A percentile compares a stretch with the other conserved stretches of the same genome.
Conservation (phyloP, 2,888 invertebrate genomes). For the Trichogramma evanescens region DNA sequence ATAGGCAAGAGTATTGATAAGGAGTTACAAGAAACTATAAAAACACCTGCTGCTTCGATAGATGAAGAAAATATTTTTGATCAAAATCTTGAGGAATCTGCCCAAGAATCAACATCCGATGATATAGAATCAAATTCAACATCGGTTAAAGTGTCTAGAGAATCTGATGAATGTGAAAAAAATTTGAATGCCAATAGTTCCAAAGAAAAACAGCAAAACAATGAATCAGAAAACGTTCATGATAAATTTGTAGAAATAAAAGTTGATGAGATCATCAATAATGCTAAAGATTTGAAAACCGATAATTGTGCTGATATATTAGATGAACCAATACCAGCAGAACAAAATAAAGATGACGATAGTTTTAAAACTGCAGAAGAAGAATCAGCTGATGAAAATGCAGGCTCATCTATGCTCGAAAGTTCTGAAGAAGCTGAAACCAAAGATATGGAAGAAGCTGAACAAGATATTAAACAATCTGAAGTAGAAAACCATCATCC, state of each 20-base stretch:
- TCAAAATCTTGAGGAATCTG: background rate
- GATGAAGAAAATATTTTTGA: background rate
- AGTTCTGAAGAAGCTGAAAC: conserved; percentile 2
- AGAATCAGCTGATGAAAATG: background rate
- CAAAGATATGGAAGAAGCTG: background rate
- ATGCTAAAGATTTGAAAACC: background rate
- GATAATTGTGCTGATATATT: background rate
- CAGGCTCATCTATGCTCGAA: background rate
- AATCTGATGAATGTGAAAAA: too few relatives aligned
- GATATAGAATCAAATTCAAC: too few relatives aligned
- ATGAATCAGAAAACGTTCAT: background rate
- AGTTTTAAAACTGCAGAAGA: background rate
- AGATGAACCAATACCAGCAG: background rate
- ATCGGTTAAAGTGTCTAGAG: too few relatives aligned
- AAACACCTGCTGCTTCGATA: background rate
- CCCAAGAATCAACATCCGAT: too few relatives aligned
- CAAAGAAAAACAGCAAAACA: background rate
- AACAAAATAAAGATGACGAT: background rate
- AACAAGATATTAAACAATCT: background rate
- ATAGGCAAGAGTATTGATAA: background rate
- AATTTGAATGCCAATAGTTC: too few relatives aligned
- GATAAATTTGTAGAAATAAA: background rate
- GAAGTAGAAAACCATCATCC: background rate
- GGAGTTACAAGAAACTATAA: background rate
- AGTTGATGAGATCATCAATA: background rate